A percentile compares a stretch with the other conserved stretches of the same genome.
phyloP scores from a whole-genome alignment of 2,113 vertebrate genomes.

The Perca schrenkii region DNA sequence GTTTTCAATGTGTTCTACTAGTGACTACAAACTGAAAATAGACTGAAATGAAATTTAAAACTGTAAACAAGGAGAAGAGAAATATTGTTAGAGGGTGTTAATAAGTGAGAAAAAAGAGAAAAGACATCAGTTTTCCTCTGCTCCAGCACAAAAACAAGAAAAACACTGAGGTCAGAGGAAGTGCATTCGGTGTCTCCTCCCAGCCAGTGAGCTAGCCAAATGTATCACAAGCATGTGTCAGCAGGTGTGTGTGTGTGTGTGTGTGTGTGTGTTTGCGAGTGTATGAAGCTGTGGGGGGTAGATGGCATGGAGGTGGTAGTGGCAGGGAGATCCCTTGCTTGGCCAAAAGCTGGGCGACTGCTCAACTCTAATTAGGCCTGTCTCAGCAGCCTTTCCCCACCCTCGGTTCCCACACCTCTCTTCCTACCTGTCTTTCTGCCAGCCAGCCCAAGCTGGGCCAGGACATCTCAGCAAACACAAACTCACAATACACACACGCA shows the following conservation, averaged over 20 bases:
- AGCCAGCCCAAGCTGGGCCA: constrained; percentile 2
- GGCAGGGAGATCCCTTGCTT: constrained; percentile 38
- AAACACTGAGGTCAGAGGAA: constrained; percentile 34
- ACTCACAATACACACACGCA: constrained; percentile 2
- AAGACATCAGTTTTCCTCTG: neutral
- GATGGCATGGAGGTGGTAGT: constrained; percentile 15
- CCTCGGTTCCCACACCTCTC: constrained; percentile 39
- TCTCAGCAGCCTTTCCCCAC: constrained; percentile 47
- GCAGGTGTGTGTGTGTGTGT: constrained; percentile 11
- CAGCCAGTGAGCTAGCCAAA: constrained; percentile 3
- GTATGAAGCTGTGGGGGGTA: neutral
- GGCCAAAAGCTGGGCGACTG: constrained; percentile 46
- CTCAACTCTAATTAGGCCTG: constrained; percentile 69
- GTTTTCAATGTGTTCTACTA: neutral
- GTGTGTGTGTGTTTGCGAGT: neutral
- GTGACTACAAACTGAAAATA: neutral
- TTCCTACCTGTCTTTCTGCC: constrained; percentile 41
- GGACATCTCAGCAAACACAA: constrained; percentile 10
- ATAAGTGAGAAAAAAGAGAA: neutral
- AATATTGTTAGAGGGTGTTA: neutral
- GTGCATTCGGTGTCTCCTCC: constrained; percentile 16
- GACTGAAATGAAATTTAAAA: neutral
- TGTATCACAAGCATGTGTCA: constrained; percentile 1
- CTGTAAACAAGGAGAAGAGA: neutral
- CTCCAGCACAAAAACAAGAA: neutral